phyloP scores from a whole-genome alignment of 2,888 invertebrate genomes.

The Epistrophella euchroma region DNA sequence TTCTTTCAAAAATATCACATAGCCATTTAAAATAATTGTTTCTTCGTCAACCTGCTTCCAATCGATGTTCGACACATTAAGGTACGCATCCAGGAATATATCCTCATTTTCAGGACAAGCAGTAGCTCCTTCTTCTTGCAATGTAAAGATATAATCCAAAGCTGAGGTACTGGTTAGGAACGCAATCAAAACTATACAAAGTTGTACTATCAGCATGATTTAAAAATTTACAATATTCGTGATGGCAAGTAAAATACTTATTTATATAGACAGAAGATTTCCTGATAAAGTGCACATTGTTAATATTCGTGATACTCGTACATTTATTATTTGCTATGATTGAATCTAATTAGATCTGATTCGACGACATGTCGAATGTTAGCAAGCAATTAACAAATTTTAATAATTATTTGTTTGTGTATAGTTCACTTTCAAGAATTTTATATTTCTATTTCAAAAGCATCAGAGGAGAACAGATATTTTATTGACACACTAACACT shows the following conservation, averaged over 20 bases:
- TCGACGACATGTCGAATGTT: background rate
- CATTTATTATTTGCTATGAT: background rate
- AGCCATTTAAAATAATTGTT: background rate
- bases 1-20: background rate
- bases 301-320: background rate
- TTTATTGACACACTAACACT: too few species aligned
- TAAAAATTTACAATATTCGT: background rate
- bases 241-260: background rate
- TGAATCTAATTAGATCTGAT: background rate
- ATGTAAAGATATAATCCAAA: conserved; percentile 3
- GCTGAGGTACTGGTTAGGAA: background rate
- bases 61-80: background rate
- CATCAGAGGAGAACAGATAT: too few species aligned
- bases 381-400: background rate
- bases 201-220: background rate
- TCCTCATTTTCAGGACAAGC: background rate
- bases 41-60: background rate
- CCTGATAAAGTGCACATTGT: background rate
- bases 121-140: background rate
- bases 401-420: background rate
- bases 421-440: background rate
- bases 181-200: background rate
- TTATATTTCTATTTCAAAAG: too few species aligned
- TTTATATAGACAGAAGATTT: background rate
- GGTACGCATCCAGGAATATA: background rate